Evolutionary conservation across 1,140 invertebrate species (phyloP).

Genomic region (Magallana ariakensis): DNA sequence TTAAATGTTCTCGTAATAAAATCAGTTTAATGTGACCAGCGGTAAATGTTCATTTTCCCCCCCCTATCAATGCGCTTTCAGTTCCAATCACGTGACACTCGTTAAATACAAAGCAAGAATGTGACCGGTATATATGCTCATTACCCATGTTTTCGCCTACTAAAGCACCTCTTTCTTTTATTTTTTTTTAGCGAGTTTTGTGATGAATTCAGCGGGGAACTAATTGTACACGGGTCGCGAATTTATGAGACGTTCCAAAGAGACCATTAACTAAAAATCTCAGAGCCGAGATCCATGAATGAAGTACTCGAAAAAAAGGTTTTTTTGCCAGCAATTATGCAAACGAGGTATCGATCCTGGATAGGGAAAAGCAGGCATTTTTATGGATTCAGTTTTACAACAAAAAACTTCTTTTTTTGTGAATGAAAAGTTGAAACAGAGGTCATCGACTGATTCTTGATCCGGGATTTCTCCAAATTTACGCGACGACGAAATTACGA

Average conservation of each 20-base stretch:
- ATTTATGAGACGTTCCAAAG: not conserved
- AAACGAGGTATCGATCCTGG: not conserved
- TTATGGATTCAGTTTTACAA: constrained; percentile 30
- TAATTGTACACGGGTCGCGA: not conserved
- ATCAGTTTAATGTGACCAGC: too few species aligned
- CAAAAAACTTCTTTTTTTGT: constrained; percentile 20
- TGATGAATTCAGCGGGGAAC: not conserved
- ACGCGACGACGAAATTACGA: constrained; percentile 28
- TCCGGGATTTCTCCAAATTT: constrained; percentile 20
- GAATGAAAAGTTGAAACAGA: constrained; percentile 34
- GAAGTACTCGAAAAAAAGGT: not conserved
- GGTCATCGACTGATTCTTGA: constrained; percentile 17
- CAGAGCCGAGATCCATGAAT: not conserved
- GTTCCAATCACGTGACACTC: too few species aligned
- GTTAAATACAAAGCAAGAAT: too few species aligned
- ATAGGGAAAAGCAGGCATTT: not conserved
- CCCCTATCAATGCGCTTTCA: too few species aligned
- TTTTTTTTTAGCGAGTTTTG: not conserved
- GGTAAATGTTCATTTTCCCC: too few species aligned
- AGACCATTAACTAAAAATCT: constrained; percentile 21
- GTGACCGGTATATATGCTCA: too few species aligned
- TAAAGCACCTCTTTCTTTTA: too few species aligned
- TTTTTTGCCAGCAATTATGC: constrained; percentile 2
- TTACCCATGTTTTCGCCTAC: too few species aligned
- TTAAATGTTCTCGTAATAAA: too few species aligned